Evolutionary conservation across 2,888 invertebrate species (phyloP).

Genomic region (Campoletis raptor): DNA sequence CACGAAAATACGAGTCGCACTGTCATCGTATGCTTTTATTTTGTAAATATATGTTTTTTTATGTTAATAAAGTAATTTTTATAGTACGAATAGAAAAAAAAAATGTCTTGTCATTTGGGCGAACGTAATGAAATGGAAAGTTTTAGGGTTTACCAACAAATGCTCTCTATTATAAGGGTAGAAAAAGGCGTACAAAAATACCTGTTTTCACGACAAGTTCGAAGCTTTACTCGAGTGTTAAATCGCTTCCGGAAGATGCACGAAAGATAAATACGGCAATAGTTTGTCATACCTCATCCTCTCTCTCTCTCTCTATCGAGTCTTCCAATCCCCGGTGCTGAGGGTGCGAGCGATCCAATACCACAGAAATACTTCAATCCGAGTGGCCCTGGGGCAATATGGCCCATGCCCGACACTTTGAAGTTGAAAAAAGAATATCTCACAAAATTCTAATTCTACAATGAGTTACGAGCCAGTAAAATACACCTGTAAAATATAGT

Average conservation of each 20-base stretch:
- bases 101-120: neutral
- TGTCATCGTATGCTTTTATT: constrained; percentile 18
- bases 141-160: neutral
- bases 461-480: too few species aligned
- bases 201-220: neutral
- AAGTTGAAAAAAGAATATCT: neutral
- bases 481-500: too few species aligned
- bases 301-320: constrained; percentile 9
- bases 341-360: constrained; percentile 22
- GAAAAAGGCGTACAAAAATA: neutral
- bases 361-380: constrained; percentile 19
- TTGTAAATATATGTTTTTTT: constrained; percentile 56
- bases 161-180: neutral
- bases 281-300: constrained; percentile 11
- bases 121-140: neutral
- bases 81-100: neutral
- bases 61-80: constrained; percentile 43
- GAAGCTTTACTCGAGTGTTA: neutral
- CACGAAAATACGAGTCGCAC: constrained; percentile 8
- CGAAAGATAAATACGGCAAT: neutral
- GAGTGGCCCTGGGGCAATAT: constrained; percentile 19
- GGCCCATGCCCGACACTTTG: neutral
- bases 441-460: too few species aligned
- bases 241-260: neutral
- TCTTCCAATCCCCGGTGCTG: neutral